Evolutionary conservation across 2,888 invertebrate genomes (phyloP).

Genomic region (Lasioglossum lativentre): DNA sequence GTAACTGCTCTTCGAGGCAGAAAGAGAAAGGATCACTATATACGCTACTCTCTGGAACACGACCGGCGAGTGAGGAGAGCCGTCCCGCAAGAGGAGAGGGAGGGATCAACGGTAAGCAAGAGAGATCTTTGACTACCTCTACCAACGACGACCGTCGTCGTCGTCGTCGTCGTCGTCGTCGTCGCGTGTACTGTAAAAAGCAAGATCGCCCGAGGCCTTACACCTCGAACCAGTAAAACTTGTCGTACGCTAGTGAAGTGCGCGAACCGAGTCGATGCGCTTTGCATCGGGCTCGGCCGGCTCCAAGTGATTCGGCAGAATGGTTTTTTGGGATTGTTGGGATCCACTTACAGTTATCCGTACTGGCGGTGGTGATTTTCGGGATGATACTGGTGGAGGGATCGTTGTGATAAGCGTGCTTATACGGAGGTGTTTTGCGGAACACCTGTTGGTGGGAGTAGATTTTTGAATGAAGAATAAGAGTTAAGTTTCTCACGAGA

Average conservation of each 20-base stretch:
- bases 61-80: not conserved
- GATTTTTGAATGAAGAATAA: not conserved
- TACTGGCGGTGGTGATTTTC: not conserved
- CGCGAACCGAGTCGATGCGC: slow-evolving; percentile 44
- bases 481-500: slow-evolving; percentile 22
- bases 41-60: not conserved
- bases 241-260: slow-evolving; percentile 80
- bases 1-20: slow-evolving; percentile 54
- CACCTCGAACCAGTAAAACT: slow-evolving; percentile 84
- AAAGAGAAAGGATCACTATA: slow-evolving; percentile 60
- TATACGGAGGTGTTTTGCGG: not conserved
- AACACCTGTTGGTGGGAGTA: not conserved
- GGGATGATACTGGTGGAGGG: not conserved
- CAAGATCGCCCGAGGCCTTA: slow-evolving; percentile 81
- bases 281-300: not conserved
- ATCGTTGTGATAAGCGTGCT: not conserved
- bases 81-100: slow-evolving; percentile 25
- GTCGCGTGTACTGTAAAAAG: slow-evolving; percentile 78
- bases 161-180: not conserved
- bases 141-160: not conserved
- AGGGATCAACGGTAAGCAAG: slow-evolving; percentile 69
- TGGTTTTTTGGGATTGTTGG: too few species aligned
- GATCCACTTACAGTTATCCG: too few species aligned
- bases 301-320: too few species aligned
- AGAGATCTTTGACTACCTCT: slow-evolving; percentile 75